phyloP scores from a whole-genome alignment of 1,140 invertebrate genomes.

The Wasmannia auropunctata region DNA sequence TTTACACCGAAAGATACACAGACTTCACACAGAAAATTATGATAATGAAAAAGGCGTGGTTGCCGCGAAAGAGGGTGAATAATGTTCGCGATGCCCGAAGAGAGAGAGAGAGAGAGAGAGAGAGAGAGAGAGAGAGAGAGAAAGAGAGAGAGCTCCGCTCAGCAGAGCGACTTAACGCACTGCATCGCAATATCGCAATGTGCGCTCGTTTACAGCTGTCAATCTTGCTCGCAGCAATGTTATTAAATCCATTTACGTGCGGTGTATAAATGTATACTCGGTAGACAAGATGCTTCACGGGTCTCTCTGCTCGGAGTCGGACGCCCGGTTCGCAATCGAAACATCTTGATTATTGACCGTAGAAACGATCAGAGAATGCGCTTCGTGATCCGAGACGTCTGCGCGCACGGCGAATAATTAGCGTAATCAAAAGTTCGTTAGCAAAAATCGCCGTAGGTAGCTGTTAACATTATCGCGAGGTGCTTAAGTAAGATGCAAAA shows the following conservation, averaged over 20 bases:
- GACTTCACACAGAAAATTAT: conserved; percentile 30
- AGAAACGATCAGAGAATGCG: conserved; percentile 31
- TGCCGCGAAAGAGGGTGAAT: conserved; percentile 20
- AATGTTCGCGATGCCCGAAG: conserved; percentile 31
- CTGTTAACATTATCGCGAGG: neutral
- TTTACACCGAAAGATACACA: neutral
- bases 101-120: conserved; percentile 8
- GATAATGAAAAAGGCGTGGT: conserved; percentile 55
- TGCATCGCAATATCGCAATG: conserved; percentile 38
- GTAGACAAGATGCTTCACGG: conserved; percentile 46
- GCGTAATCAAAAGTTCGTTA: conserved; percentile 51
- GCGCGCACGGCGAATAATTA: conserved; percentile 44
- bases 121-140: neutral
- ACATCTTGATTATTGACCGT: conserved; percentile 56
- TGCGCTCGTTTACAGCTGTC: conserved; percentile 58
- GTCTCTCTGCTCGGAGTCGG: conserved; percentile 28
- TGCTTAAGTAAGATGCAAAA: conserved; percentile 8
- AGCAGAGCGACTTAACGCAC: conserved; percentile 35
- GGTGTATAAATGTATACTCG: conserved; percentile 43
- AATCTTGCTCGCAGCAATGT: conserved; percentile 54
- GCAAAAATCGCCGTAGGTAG: conserved; percentile 21
- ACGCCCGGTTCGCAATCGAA: conserved; percentile 42
- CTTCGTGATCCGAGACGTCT: conserved; percentile 12
- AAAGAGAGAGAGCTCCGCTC: neutral
- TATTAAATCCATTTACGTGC: conserved; percentile 58